A percentile compares a stretch with the other conserved stretches of the same genome.
Evolutionary conservation across 2,797 vertebrate species (phyloP).

Genomic region (Centroberyx gerrardi): DNA sequence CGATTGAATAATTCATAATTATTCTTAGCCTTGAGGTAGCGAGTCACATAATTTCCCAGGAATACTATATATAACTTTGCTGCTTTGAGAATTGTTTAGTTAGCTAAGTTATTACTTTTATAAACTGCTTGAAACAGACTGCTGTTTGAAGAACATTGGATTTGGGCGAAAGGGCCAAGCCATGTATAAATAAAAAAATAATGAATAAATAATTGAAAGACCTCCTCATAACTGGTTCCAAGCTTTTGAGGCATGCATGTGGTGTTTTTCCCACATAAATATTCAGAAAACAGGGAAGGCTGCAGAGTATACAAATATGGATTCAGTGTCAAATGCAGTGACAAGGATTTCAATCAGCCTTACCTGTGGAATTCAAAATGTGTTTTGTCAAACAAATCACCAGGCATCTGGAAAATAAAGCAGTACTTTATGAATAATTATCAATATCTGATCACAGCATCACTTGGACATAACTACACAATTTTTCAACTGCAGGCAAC

Average conservation of each 20-base stretch:
- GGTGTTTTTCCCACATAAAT: slow-evolving; percentile 9
- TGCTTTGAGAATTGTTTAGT: not conserved
- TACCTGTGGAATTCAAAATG: not conserved
- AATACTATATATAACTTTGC: slow-evolving; percentile 2
- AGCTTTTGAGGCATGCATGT: not conserved
- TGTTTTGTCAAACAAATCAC: slow-evolving; percentile 29
- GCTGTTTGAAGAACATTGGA: slow-evolving; percentile 5
- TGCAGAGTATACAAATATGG: slow-evolving; percentile 1
- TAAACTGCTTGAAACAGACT: slow-evolving; percentile 8
- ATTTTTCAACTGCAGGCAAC: slow-evolving; percentile 21
- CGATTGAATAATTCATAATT: slow-evolving; percentile 42
- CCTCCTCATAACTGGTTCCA: not conserved
- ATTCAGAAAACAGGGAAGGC: not conserved
- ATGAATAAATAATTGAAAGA: slow-evolving; percentile 32
- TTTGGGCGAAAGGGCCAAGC: slow-evolving; percentile 7
- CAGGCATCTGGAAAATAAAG: not conserved
- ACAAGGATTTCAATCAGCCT: not conserved
- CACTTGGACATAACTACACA: not conserved
- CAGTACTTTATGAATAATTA: not conserved
- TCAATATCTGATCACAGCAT: slow-evolving; percentile 15
- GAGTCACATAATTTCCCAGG: slow-evolving; percentile 2
- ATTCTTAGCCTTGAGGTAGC: slow-evolving; percentile 17
- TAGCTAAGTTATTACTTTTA: slow-evolving; percentile 24
- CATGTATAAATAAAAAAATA: slow-evolving; percentile 13
- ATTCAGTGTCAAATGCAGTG: slow-evolving; percentile 9